These are phyloP conservation scores for Tachina grossa DNA, from an alignment of 2,888 invertebrate genomes.

Conservation along the genomic window DNA sequence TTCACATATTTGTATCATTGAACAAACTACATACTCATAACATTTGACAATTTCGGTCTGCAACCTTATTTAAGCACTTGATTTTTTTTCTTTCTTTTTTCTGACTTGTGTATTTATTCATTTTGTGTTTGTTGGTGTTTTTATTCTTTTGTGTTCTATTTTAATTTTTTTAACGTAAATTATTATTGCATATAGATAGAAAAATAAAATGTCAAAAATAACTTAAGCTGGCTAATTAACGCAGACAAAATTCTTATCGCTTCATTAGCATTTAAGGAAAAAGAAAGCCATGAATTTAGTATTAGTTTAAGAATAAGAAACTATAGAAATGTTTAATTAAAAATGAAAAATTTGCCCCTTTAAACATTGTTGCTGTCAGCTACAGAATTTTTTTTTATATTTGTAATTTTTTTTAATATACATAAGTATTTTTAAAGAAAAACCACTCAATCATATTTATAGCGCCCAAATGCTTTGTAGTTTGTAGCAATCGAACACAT, in stretches of 20 bases:
- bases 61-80: slow-evolving; percentile 54
- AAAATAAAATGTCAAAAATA: slow-evolving; percentile 56
- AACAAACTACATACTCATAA: background rate
- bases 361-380: background rate
- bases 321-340: slow-evolving; percentile 49
- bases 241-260: slow-evolving; percentile 53
- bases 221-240: slow-evolving; percentile 63
- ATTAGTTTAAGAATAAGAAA: slow-evolving; percentile 15
- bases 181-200: slow-evolving; percentile 19
- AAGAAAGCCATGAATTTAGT: slow-evolving; percentile 5
- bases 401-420: slow-evolving; percentile 1
- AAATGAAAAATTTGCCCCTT: slow-evolving; percentile 49
- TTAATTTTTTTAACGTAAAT: slow-evolving; percentile 38
- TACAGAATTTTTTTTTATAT: slow-evolving; percentile 1
- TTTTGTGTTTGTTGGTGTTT: too few relatives aligned
- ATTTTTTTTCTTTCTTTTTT: slow-evolving; percentile 1
- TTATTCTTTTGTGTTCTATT: slow-evolving; percentile 1
- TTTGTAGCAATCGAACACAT: slow-evolving; percentile 45
- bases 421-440: slow-evolving; percentile 10
- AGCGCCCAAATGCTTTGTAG: slow-evolving; percentile 17
- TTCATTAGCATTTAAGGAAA: slow-evolving; percentile 54
- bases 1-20: slow-evolving; percentile 16
- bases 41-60: slow-evolving; percentile 46
- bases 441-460: slow-evolving; percentile 72
- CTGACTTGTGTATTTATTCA: background rate